Evolutionary conservation across 2,888 invertebrate species (phyloP).

Genomic region (Oegoconia quadripuncta): DNA sequence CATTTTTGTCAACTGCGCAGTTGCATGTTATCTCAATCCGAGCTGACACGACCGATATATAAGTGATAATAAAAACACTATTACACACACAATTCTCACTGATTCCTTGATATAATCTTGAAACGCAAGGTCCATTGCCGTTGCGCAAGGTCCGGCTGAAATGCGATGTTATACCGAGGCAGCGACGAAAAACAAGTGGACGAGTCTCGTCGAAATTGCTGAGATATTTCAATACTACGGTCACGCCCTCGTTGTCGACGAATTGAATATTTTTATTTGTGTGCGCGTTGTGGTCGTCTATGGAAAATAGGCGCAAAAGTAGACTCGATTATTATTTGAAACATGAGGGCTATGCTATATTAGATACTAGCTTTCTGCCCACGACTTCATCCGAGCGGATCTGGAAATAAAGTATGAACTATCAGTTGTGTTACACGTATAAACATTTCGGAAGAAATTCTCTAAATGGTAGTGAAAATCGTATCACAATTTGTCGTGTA

Average conservation of each 20-base stretch:
- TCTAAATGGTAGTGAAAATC: no score
- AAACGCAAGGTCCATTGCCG: slow-evolving; percentile 30
- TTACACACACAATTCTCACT: slow-evolving; percentile 30
- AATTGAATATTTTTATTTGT: slow-evolving; percentile 5
- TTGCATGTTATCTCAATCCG: slow-evolving; percentile 59
- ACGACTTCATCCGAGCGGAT: no score
- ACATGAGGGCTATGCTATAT: no score
- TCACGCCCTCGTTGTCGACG: slow-evolving; percentile 32
- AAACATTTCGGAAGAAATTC: no score
- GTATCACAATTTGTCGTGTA: no score
- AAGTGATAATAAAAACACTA: slow-evolving; percentile 62
- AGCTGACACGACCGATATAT: slow-evolving; percentile 54
- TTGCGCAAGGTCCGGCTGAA: slow-evolving; percentile 22
- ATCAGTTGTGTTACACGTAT: no score
- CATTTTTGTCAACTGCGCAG: slow-evolving; percentile 61
- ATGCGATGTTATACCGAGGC: slow-evolving; percentile 16
- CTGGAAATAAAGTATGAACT: no score
- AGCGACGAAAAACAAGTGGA: slow-evolving; percentile 29
- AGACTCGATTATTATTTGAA: no score
- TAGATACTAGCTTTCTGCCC: no score
- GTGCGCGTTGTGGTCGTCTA: no score
- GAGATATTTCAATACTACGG: slow-evolving; percentile 22
- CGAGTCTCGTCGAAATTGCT: slow-evolving; percentile 21
- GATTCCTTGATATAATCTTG: slow-evolving; percentile 25
- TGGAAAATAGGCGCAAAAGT: no score